phyloP scores from a whole-genome alignment of 2,113 vertebrate species.

The Isurus oxyrinchus region DNA sequence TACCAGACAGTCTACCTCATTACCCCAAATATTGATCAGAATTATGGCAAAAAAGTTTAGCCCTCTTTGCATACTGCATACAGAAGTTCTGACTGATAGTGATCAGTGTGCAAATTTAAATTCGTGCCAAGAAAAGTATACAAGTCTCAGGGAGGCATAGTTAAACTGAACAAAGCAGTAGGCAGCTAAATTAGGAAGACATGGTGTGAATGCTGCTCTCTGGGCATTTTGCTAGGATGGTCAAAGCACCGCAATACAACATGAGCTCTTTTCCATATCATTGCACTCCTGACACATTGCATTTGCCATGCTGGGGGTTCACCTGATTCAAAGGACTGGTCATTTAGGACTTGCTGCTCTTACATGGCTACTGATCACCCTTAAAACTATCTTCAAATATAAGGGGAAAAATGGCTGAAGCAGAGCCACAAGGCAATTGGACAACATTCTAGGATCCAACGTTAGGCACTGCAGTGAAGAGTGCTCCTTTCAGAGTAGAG shows the following conservation, averaged over 20 bases:
- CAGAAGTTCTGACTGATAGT: not conserved
- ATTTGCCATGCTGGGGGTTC: not conserved
- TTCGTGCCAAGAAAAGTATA: not conserved
- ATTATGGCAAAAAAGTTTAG: not conserved
- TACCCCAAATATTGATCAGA: not conserved
- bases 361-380: not conserved
- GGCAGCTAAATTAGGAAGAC: not conserved
- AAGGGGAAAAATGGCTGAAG: not conserved
- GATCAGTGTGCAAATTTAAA: not conserved
- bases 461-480: too few relatives aligned
- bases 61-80: not conserved
- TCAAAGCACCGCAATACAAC: too few relatives aligned
- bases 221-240: not conserved
- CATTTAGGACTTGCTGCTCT: not conserved
- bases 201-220: not conserved
- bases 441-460: not conserved
- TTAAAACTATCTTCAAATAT: not conserved
- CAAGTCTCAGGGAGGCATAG: not conserved
- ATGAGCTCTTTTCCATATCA: too few relatives aligned
- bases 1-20: not conserved
- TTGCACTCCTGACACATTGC: not conserved
- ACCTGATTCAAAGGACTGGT: not conserved
- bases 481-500: not conserved
- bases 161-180: not conserved
- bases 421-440: not conserved